Percentiles rank a stretch among this genome's conserved stretches.
phyloP scores from a whole-genome alignment of 2,888 invertebrate genomes.

The Chloroclystis v-ata region DNA sequence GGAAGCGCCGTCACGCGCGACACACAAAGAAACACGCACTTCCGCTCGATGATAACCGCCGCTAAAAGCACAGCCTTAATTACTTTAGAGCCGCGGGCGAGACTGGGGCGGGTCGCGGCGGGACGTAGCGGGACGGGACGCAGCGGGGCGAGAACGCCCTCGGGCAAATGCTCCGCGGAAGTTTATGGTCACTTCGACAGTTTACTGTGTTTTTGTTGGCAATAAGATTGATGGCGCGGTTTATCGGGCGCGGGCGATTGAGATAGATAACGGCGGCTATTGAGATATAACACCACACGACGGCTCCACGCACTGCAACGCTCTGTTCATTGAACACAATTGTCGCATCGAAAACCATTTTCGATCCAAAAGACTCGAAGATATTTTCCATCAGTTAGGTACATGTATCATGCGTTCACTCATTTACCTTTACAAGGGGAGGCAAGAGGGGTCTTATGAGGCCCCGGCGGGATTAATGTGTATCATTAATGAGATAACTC shows the following conservation, averaged over 20 bases:
- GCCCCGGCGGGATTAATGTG: neutral
- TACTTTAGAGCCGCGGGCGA: neutral
- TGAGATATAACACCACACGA: too few species aligned
- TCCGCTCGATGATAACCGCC: neutral
- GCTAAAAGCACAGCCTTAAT: neutral
- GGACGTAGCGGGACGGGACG: too few species aligned
- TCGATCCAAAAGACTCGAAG: too few species aligned
- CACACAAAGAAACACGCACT: neutral
- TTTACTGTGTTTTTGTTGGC: neutral
- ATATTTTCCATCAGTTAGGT: too few species aligned
- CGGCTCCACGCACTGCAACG: too few species aligned
- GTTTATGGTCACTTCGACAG: constrained; percentile 6
- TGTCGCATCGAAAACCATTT: too few species aligned
- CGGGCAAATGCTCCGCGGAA: neutral
- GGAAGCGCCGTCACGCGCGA: neutral
- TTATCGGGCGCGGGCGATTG: neutral
- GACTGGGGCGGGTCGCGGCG: too few species aligned
- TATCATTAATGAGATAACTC: constrained; percentile 7
- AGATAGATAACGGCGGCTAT: neutral
- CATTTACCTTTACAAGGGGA: too few species aligned
- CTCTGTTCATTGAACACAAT: too few species aligned
- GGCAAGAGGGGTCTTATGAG: too few species aligned
- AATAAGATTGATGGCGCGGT: neutral
- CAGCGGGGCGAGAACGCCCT: too few species aligned
- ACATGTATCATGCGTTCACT: too few species aligned